A percentile compares a stretch with the other conserved stretches of the same genome.
Evolutionary conservation across 2,888 invertebrate species (phyloP).

Genomic region (Folsomia candida): DNA sequence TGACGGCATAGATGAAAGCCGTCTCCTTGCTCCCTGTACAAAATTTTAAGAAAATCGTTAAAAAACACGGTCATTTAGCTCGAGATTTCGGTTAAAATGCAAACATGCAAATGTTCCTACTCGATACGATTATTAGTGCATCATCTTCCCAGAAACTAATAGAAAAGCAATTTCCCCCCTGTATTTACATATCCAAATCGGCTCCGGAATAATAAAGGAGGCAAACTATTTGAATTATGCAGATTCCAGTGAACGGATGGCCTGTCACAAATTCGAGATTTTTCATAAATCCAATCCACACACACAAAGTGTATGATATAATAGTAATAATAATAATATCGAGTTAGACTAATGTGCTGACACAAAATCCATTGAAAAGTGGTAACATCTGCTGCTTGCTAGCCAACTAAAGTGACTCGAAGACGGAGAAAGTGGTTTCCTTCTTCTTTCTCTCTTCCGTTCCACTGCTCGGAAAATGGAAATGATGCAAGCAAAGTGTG

Average conservation of each 20-base stretch:
- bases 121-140: too few relatives aligned
- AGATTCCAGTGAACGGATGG: not conserved
- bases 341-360: slow-evolving; percentile 6
- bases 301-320: too few relatives aligned
- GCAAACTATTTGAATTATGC: not conserved
- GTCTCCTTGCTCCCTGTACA: slow-evolving; percentile 60
- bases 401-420: too few relatives aligned
- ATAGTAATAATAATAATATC: too few relatives aligned
- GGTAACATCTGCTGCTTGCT: slow-evolving; percentile 11
- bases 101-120: too few relatives aligned
- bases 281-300: slow-evolving; percentile 5
- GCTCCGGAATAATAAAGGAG: not conserved
- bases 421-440: slow-evolving; percentile 5
- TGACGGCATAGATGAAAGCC: slow-evolving; percentile 61
- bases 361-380: slow-evolving; percentile 14
- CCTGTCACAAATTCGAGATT: not conserved
- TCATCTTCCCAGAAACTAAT: too few relatives aligned
- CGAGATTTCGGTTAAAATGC: too few relatives aligned
- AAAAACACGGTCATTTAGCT: too few relatives aligned
- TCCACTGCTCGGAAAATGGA: not conserved
- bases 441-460: not conserved
- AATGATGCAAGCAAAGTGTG: not conserved
- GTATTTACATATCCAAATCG: not conserved
- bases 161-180: too few relatives aligned
- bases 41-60: slow-evolving; percentile 11